phyloP scores from a whole-genome alignment of 2,888 invertebrate species.

The Melanostoma mellinum region DNA sequence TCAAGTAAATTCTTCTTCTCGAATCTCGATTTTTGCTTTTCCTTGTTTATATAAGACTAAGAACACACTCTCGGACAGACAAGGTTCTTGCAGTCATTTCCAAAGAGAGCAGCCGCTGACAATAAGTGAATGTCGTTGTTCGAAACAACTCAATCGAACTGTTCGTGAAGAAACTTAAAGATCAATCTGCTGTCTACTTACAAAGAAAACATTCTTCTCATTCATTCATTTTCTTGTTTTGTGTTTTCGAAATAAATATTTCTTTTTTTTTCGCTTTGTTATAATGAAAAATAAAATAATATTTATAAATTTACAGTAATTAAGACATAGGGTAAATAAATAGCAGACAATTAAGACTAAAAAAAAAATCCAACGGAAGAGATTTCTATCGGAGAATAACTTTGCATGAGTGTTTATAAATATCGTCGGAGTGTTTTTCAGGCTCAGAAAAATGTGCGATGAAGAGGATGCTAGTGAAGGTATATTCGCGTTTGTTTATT shows the following conservation, averaged over 20 bases:
- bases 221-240: constrained; percentile 5
- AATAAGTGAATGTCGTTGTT: constrained; percentile 61
- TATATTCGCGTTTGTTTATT: constrained; percentile 48
- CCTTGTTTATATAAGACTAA: constrained; percentile 54
- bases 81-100: constrained; percentile 55
- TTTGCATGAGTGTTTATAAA: constrained; percentile 10
- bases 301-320: constrained; percentile 60
- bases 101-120: constrained; percentile 59
- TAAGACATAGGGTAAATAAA: constrained; percentile 41
- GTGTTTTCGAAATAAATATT: constrained; percentile 52
- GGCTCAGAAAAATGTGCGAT: constrained; percentile 53
- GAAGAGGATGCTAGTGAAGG: constrained; percentile 54
- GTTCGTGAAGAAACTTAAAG: constrained; percentile 10
- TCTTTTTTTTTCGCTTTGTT: neutral
- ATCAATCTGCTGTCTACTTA: constrained; percentile 9
- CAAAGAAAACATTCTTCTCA: neutral
- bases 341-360: constrained; percentile 19
- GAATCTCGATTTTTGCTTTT: constrained; percentile 36
- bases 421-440: constrained; percentile 47
- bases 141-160: constrained; percentile 40
- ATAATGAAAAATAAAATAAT: constrained; percentile 27
- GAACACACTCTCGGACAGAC: constrained; percentile 44
- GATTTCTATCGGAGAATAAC: neutral
- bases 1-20: constrained; percentile 28
- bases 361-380: constrained; percentile 9